phyloP scores from a whole-genome alignment of 2,113 vertebrate genomes.

The Gavia stellata region DNA sequence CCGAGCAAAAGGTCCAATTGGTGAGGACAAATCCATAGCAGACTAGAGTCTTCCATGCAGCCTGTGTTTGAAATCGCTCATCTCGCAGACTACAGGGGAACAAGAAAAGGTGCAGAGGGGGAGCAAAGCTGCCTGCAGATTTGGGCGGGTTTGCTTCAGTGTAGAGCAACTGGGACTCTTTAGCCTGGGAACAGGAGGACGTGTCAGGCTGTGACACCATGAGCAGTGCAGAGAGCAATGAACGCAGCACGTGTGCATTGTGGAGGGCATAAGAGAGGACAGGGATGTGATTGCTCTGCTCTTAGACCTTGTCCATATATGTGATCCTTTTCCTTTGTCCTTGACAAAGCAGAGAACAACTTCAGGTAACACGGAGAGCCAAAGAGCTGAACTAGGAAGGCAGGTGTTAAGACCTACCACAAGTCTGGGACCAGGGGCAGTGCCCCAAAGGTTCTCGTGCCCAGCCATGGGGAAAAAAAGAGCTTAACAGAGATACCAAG shows the following conservation, averaged over 20 bases:
- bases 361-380: not conserved
- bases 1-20: not conserved
- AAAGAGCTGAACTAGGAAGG: not conserved
- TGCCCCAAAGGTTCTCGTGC: not conserved
- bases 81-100: not conserved
- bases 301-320: not conserved
- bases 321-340: not conserved
- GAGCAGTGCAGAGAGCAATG: not conserved
- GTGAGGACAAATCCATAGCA: not conserved
- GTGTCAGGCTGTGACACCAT: not conserved
- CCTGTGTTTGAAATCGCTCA: not conserved
- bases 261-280: not conserved
- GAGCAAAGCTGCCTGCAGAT: not conserved
- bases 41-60: not conserved
- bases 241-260: rapidly evolving
- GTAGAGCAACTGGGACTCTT: not conserved
- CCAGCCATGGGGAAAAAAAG: not conserved
- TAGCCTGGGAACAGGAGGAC: not conserved
- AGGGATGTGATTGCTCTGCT: not conserved
- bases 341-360: not conserved
- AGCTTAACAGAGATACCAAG: not conserved
- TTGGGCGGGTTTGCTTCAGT: not conserved
- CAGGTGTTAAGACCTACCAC: not conserved
- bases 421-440: not conserved
- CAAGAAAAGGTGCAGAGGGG: not conserved